Base-by-base conservation (phyloP, 2,888 invertebrate species). In the Buathra laborator region DNA sequence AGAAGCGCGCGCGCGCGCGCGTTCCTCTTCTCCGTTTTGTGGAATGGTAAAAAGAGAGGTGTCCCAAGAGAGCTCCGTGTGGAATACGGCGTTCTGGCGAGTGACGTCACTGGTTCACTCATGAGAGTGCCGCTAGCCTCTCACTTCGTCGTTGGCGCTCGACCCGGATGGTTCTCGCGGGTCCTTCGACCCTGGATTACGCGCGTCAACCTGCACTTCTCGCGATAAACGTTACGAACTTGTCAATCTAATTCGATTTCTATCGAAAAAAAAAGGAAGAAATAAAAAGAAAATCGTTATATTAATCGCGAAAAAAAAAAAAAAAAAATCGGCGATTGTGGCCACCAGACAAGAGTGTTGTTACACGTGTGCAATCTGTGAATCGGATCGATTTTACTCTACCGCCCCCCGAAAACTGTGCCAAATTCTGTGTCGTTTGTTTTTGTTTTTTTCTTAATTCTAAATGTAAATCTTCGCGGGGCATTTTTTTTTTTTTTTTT, bases 81-180 rank as follows among this genome's bases (percentile, higher is more conserved):
- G 59, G 83, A 62, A 75, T 66, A 67, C 70, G 84, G 44, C 78
- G 78, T 78, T 86, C 87, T 77, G 81, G 86, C 81, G 77, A 86
- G 87, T 92, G 92, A 92, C 92, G 92, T 92, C 92, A 93, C 89
- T 90, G 89, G 88, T 89, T 90, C 89, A 89, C 90, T 89, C 87
- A 89, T 86, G 87, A 88, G 88, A 89, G 91, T 92, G 91, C 92
- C 91, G 91, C 92, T 91, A 92, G 87, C 92, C 92, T 92, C 92
- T 92, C 92, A 93, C 92, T 92, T 90, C 88, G 91, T 89, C 90
- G 91, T 87, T 91, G 90, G 90, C 90, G 89, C 89, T 91, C 91
- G 92, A 87, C 89, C 87, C 89, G 91, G 82, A 88, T 90, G 90
- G 89, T 91, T 83, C 89, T 90, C 89, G 88, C 83, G 87, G 70